Percentiles rank a stretch among this genome's conserved stretches.
Conservation (phyloP, 2,888 invertebrate genomes). For the Metopia argyrocephala region DNA sequence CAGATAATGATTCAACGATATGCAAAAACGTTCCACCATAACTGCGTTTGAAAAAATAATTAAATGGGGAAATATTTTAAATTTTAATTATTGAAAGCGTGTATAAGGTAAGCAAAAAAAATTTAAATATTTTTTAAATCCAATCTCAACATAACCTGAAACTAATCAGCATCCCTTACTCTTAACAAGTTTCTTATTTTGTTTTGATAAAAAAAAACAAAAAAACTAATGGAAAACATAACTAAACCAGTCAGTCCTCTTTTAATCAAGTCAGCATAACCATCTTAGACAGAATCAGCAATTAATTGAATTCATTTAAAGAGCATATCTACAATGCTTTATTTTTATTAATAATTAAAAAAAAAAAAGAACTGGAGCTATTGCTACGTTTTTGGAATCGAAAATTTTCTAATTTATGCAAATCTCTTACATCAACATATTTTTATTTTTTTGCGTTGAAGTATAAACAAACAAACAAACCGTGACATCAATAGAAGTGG, state of each 20-base stretch:
- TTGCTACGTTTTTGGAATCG: neutral
- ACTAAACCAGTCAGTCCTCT: neutral
- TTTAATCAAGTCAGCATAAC: neutral
- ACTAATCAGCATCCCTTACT: neutral
- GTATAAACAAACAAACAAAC: neutral
- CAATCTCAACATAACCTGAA: neutral
- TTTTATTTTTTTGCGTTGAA: neutral
- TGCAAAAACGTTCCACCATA: neutral
- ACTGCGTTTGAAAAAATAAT: neutral
- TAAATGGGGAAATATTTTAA: neutral
- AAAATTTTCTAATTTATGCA: slow-evolving; percentile 3
- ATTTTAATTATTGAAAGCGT: neutral
- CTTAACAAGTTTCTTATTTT: neutral
- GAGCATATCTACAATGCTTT: no score
- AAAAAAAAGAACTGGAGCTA: neutral
- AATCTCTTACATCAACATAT: slow-evolving; percentile 1
- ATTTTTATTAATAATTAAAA: no score
- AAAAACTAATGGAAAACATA: no score
- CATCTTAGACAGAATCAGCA: neutral
- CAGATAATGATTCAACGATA: slow-evolving; percentile 5
- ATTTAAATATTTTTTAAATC: neutral
- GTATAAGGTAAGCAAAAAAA: neutral
- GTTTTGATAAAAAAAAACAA: no score
- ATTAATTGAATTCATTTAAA: neutral
- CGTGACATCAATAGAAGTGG: neutral